Percentiles rank a stretch among this genome's conserved stretches.
Evolutionary conservation across 2,888 invertebrate genomes (phyloP).

Genomic region (Dicranocentrus wangi): DNA sequence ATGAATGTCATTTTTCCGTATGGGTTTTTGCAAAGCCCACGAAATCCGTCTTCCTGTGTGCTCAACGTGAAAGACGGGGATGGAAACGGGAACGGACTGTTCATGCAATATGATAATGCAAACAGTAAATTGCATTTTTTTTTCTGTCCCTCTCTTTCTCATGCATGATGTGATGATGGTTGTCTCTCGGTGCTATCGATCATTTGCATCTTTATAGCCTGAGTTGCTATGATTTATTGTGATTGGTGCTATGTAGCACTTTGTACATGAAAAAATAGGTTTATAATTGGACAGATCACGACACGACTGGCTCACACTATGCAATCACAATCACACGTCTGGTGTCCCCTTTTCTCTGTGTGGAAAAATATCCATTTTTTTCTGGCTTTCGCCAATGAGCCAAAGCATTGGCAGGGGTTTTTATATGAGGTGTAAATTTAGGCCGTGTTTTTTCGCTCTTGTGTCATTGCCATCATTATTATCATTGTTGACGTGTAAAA

Average conservation of each 20-base stretch:
- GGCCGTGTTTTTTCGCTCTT: background rate
- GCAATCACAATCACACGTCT: background rate
- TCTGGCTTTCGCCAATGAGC: background rate
- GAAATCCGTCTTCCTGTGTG: background rate
- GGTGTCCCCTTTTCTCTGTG: background rate
- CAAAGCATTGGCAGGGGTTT: too few relatives aligned
- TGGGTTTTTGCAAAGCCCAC: background rate
- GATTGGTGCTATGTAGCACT: conserved; percentile 10
- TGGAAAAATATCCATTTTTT: background rate
- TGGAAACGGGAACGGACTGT: conserved; percentile 8
- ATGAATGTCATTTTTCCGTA: background rate
- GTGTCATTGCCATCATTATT: conserved; percentile 10
- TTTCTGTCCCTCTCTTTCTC: background rate
- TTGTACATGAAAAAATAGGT: background rate
- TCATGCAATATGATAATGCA: background rate
- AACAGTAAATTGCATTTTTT: background rate
- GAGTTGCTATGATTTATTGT: background rate
- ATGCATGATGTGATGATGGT: conserved; percentile 13
- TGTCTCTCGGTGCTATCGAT: conserved; percentile 7
- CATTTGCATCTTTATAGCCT: conserved; percentile 10
- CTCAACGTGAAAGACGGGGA: background rate
- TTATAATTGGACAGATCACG: conserved; percentile 28
- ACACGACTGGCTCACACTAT: background rate
- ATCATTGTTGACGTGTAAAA: background rate
- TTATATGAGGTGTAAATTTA: background rate